phyloP scores from a whole-genome alignment of 2,113 vertebrate species.

The Brachionichthys hirsutus region DNA sequence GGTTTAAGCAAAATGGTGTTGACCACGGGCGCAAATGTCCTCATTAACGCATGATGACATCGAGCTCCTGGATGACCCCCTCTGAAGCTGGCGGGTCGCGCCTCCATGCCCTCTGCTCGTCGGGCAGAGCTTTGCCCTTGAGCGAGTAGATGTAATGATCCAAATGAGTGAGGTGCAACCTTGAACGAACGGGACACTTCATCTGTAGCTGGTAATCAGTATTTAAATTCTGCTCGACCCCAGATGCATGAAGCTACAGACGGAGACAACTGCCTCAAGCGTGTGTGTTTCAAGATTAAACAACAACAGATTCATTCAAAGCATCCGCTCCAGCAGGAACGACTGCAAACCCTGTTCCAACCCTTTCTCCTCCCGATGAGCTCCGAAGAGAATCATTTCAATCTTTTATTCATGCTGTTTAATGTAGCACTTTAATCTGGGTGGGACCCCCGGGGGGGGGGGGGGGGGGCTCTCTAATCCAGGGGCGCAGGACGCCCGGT shows the following conservation, averaged over 20 bases:
- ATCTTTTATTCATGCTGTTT: slow-evolving; percentile 82
- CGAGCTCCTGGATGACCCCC: slow-evolving; percentile 23
- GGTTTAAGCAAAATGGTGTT: slow-evolving; percentile 58
- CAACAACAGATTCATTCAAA: slow-evolving; percentile 34
- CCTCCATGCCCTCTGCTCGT: slow-evolving; percentile 19
- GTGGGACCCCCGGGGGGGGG: slow-evolving; percentile 76
- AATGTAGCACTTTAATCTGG: slow-evolving; percentile 84
- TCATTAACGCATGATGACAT: slow-evolving; percentile 68
- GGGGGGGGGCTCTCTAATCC: slow-evolving; percentile 79
- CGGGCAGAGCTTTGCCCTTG: slow-evolving; percentile 41
- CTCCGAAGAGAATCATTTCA: slow-evolving; percentile 80
- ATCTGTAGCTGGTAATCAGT: slow-evolving; percentile 55
- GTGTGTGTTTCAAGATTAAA: slow-evolving; percentile 35
- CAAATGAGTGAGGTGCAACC: slow-evolving; percentile 63
- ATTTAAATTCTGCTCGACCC: slow-evolving; percentile 44
- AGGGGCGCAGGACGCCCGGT: slow-evolving; percentile 61
- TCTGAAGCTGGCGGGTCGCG: slow-evolving; percentile 5
- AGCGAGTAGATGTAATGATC: slow-evolving; percentile 62
- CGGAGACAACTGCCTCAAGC: slow-evolving; percentile 16
- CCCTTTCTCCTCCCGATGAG: slow-evolving; percentile 49
- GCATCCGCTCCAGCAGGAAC: slow-evolving; percentile 27
- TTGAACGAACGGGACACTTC: slow-evolving; percentile 47
- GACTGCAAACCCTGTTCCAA: slow-evolving; percentile 48
- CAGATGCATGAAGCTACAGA: slow-evolving; percentile 26
- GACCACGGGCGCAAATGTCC: slow-evolving; percentile 51